Evolutionary conservation across 2,113 vertebrate species (phyloP), one percentile per base, ranked within the genome.

Genomic region (Motacilla alba): DNA sequence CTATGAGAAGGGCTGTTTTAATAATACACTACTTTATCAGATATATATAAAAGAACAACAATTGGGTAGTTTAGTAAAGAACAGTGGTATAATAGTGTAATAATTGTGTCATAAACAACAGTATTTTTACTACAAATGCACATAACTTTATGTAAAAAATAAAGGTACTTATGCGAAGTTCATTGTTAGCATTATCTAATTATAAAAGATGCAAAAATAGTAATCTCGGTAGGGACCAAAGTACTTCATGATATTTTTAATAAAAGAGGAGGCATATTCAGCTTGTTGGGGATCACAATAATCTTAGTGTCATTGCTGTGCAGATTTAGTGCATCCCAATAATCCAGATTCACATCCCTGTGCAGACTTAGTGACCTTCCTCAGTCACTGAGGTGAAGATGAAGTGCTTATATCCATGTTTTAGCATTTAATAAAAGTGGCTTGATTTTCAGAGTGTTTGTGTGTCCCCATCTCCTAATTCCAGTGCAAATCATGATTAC

Each of bases 401-500:
- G 15, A 94, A 93, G 37, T 87, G 37, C 31, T 79, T 83, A 13
- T 73, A 24, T 66, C 55, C 35, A 37, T 74, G 13, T 66, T 93
- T 77, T 72, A 56, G 26, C 26, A 46, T 75, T 89, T 82, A 49
- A 83, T 69, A 64, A 52, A 92, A 90, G 11, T 83, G 78, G 14
- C 26, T 91, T 79, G 37, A 58, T 78, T 95, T 95, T 79, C 55
- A 87, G 63, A 69, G 31, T 35, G 53, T 60, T 62, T 91, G 19
- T 62, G 60, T 87, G 49, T 90, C 49, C 39, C 11, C n/a, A 60
- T 43, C 43, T 82, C 33, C 33, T 77, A 89, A 83, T 91, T 94
- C 75, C 50, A 85, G 62, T 55, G 53, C 49, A 94, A 87, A 93
- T 95, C 74, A 79, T 77, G 62, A 84, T 91, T 89, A 58, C 67